These are phyloP conservation scores for Natrix natrix DNA, from an alignment of 2,797 vertebrate genomes.

Conservation along the genomic window DNA sequence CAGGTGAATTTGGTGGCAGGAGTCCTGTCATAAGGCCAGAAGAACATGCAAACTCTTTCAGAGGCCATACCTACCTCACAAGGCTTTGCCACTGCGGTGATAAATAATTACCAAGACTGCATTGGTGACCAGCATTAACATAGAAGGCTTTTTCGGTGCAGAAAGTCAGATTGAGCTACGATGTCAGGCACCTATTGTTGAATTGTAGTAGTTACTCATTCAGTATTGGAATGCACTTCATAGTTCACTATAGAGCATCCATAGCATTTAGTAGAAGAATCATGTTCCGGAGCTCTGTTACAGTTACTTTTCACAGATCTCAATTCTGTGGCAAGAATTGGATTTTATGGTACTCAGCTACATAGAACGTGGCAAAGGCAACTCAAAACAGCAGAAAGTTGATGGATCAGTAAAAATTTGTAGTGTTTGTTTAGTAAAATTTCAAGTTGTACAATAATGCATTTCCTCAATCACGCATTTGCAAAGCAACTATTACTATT, in stretches of 20 bases:
- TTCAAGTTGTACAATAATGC: background rate
- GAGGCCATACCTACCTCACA: background rate
- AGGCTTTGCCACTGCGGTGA: background rate
- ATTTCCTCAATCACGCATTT: background rate
- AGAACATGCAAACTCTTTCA: background rate
- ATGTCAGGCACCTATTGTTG: background rate
- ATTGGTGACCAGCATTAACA: background rate
- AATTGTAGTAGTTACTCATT: background rate
- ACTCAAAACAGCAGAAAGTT: background rate
- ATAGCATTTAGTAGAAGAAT: background rate
- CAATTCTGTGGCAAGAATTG: background rate
- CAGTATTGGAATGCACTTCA: background rate
- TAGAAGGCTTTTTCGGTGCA: background rate
- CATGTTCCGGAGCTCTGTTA: background rate
- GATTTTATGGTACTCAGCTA: background rate
- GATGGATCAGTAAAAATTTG: background rate
- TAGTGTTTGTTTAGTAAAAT: background rate
- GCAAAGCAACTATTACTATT: background rate
- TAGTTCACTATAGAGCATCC: background rate
- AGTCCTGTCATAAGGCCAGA: background rate
- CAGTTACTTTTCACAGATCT: background rate
- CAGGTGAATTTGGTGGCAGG: background rate
- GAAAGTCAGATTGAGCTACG: background rate
- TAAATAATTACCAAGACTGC: background rate
- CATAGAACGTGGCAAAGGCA: background rate